Percentiles rank a stretch among this genome's conserved stretches.
These are phyloP conservation scores for Noctua janthina DNA, from an alignment of 2,888 invertebrate species.

Conservation along the genomic window DNA sequence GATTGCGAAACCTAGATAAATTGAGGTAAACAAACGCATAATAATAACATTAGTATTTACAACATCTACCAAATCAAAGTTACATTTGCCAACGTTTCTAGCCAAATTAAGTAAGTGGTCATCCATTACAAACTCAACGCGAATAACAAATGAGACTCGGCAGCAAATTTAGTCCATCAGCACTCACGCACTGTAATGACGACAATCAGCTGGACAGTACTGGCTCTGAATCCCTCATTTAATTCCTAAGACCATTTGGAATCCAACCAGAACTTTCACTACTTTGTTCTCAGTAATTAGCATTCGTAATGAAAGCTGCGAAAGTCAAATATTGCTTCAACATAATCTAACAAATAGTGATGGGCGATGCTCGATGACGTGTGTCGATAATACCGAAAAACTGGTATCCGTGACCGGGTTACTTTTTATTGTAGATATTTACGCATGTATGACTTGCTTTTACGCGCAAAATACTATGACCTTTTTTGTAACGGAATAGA, in stretches of 20 bases:
- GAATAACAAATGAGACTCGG: slow-evolving; percentile 61
- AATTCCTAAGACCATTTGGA: slow-evolving; percentile 52
- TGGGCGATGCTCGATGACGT: slow-evolving; percentile 49
- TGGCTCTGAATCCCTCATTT: slow-evolving; percentile 53
- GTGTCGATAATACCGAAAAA: slow-evolving; percentile 49
- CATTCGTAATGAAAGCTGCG: slow-evolving; percentile 67
- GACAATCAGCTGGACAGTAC: slow-evolving; percentile 39
- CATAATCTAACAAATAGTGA: slow-evolving; percentile 59
- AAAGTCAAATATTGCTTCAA: slow-evolving; percentile 60
- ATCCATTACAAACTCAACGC: slow-evolving; percentile 46
- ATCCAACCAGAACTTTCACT: slow-evolving; percentile 74
- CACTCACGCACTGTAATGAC: slow-evolving; percentile 47
- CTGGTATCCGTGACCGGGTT: slow-evolving; percentile 59
- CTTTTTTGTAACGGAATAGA: slow-evolving; percentile 36
- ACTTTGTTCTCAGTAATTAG: slow-evolving; percentile 72
- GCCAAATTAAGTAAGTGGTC: slow-evolving; percentile 53
- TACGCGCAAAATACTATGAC: slow-evolving; percentile 45
- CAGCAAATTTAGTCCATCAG: slow-evolving; percentile 35
- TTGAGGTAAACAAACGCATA: slow-evolving; percentile 6
- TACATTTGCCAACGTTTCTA: slow-evolving; percentile 57
- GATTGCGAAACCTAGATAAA: slow-evolving; percentile 26
- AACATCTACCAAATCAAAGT: slow-evolving; percentile 50
- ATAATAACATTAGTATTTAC: slow-evolving; percentile 46
- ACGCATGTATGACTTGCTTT: slow-evolving; percentile 60
- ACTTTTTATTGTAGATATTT: slow-evolving; percentile 49